Conservation (phyloP, 1,140 invertebrate genomes). For the Drosophila subobscura region DNA sequence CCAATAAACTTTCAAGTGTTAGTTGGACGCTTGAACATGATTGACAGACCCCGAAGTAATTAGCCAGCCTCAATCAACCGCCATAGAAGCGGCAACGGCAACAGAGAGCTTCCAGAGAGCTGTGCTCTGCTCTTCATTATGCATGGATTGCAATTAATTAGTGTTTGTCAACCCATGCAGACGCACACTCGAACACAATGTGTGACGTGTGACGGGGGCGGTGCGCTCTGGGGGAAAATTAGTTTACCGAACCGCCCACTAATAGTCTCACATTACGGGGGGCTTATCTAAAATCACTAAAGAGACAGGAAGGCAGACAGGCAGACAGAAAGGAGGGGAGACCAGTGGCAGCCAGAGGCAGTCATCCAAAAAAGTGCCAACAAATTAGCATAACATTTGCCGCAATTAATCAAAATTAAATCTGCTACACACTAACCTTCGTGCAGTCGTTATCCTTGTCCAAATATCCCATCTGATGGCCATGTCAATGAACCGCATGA, state of each 20-base stretch:
- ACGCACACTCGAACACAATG: constrained; percentile 21
- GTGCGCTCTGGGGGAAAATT: constrained; percentile 19
- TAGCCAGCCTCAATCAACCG: constrained; percentile 30
- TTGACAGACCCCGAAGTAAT: constrained; percentile 34
- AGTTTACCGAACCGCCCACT: constrained; percentile 47
- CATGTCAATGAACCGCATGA: constrained; percentile 57
- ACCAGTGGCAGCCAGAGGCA: not conserved
- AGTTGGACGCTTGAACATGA: constrained; percentile 2
- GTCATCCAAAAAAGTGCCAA: constrained; percentile 52
- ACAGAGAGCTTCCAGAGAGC: constrained; percentile 3
- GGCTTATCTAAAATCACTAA: constrained; percentile 59
- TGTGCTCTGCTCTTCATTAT: constrained; percentile 27
- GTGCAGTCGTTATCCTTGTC: not conserved
- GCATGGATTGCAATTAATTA: constrained; percentile 55
- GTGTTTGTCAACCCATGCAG: constrained; percentile 47
- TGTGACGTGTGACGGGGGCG: constrained; percentile 4
- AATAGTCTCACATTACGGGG: constrained; percentile 51
- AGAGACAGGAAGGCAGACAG: constrained; percentile 2
- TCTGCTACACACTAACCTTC: not conserved
- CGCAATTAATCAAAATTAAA: constrained; percentile 73
- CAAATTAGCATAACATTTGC: constrained; percentile 75
- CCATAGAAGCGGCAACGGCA: constrained; percentile 1
- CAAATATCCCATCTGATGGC: constrained; percentile 10
- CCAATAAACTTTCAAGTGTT: no score
- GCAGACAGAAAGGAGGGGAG: no score